These are phyloP conservation scores for Eptatretus atami DNA, from an alignment of 2,797 vertebrate species.

Conservation along the genomic window DNA sequence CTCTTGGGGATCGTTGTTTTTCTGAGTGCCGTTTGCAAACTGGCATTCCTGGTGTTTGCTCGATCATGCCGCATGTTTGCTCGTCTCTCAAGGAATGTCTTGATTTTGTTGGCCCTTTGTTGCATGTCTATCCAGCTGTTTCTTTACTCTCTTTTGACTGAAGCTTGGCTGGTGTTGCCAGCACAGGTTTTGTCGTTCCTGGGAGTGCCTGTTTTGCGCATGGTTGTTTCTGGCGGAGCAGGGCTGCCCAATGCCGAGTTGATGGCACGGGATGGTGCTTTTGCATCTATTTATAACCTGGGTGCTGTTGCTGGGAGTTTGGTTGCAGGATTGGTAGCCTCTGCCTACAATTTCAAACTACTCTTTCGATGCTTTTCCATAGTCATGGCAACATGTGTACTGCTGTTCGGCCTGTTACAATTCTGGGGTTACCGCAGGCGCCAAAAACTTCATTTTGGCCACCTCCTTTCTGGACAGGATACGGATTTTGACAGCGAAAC, in stretches of 20 bases:
- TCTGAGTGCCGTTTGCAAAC: neutral
- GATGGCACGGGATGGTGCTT: neutral
- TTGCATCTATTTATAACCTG: neutral
- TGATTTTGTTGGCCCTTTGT: neutral
- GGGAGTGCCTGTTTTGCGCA: conserved; percentile 2
- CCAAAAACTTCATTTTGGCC: too few relatives aligned
- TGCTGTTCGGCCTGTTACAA: neutral
- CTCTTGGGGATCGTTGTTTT: neutral
- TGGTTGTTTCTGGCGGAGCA: too few relatives aligned
- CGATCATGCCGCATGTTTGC: neutral
- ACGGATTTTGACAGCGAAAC: too few relatives aligned
- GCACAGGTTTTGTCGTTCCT: neutral
- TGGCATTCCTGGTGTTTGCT: neutral
- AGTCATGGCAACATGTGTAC: conserved; percentile 3
- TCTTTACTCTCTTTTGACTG: neutral
- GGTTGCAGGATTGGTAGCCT: neutral
- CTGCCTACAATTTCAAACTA: neutral
- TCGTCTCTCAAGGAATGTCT: neutral
- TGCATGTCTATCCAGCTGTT: neutral
- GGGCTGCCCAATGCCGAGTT: neutral
- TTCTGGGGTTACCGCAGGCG: neutral
- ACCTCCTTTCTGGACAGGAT: too few relatives aligned
- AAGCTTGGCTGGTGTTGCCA: neutral
- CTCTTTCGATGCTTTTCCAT: neutral
- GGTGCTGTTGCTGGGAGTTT: neutral